Evolutionary conservation across 2,113 vertebrate species (phyloP).

Genomic region (Callionymus lyra): DNA sequence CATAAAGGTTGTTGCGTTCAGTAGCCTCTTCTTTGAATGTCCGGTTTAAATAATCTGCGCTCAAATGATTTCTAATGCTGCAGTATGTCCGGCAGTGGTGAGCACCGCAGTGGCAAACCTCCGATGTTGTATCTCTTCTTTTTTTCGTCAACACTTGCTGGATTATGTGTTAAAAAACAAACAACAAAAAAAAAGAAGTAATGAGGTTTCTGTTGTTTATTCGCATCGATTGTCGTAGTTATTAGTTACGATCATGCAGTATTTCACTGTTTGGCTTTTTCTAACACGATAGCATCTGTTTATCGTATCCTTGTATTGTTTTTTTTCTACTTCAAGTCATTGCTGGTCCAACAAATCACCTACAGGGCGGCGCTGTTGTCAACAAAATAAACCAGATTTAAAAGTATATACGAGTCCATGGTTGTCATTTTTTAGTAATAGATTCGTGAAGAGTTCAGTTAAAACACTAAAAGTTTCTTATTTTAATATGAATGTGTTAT

Average conservation of each 20-base stretch:
- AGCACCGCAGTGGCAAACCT: conserved; percentile 18
- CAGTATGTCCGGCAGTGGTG: conserved; percentile 19
- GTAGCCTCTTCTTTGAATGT: conserved; percentile 22
- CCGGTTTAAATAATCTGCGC: background rate
- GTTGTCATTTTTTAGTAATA: background rate
- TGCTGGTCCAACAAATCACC: conserved; percentile 36
- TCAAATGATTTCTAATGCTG: conserved; percentile 8
- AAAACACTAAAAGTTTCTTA: no score
- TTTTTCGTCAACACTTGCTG: conserved; percentile 20
- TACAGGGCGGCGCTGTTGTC: conserved; percentile 31
- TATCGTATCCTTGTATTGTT: conserved; percentile 39
- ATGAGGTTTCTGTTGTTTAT: no score
- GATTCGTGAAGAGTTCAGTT: no score
- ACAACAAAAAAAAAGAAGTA: no score
- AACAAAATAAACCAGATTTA: background rate
- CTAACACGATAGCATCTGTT: conserved; percentile 36
- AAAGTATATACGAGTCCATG: background rate
- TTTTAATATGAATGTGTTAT: no score
- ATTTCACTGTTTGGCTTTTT: conserved; percentile 47
- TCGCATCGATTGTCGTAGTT: background rate
- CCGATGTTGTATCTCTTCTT: conserved; percentile 23
- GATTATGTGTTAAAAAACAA: conserved; percentile 23
- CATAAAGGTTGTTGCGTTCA: conserved; percentile 31
- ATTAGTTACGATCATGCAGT: background rate
- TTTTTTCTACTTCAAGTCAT: conserved; percentile 38